Conservation (phyloP, 2,113 vertebrate genomes). For the Saimiri boliviensis region DNA sequence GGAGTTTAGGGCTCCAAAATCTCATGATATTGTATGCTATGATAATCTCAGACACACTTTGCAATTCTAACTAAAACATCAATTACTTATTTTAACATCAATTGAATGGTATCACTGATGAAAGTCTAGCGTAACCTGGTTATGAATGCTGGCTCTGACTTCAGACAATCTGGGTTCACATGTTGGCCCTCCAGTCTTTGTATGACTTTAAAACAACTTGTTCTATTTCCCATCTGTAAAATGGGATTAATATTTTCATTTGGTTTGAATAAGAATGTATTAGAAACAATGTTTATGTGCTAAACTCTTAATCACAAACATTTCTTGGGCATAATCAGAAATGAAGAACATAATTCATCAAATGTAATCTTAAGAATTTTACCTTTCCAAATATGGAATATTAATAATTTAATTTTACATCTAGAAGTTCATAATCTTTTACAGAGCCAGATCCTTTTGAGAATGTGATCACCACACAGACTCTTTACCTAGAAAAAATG, state of each 20-base stretch:
- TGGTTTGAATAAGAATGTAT: neutral
- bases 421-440: neutral
- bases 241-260: slow-evolving; percentile 14
- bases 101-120: neutral
- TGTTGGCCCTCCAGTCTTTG: neutral
- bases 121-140: neutral
- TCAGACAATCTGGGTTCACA: neutral
- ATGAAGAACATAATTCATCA: neutral
- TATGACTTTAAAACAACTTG: neutral
- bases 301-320: neutral
- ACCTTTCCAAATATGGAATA: slow-evolving; percentile 36
- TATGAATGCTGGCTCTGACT: neutral
- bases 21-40: neutral
- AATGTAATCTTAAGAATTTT: slow-evolving; percentile 33
- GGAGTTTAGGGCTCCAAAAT: neutral
- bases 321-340: neutral
- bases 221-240: neutral
- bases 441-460: neutral
- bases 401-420: slow-evolving; percentile 6
- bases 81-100: slow-evolving; percentile 16
- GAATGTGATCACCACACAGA: neutral
- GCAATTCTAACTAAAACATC: slow-evolving; percentile 44
- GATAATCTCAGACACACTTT: neutral
- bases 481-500: slow-evolving; percentile 13
- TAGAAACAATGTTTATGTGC: neutral